Percentiles rank a stretch among this genome's conserved stretches.
Evolutionary conservation across 2,797 vertebrate genomes (phyloP).

Genomic region (Gadopsis bispinosus): DNA sequence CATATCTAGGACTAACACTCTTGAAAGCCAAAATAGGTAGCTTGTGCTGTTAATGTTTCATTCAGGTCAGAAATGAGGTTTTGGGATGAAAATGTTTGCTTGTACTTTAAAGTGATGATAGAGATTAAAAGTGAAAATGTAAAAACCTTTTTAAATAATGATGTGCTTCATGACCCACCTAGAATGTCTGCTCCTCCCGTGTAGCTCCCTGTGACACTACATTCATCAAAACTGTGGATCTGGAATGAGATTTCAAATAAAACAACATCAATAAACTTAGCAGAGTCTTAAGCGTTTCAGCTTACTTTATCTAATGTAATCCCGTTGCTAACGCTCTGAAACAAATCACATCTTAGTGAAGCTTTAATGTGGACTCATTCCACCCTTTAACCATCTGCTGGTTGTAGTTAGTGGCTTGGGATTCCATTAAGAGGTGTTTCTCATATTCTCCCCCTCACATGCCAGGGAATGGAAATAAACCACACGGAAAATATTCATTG

Average conservation of each 20-base stretch:
- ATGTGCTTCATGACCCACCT: conserved; percentile 64
- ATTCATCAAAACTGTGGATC: conserved; percentile 90
- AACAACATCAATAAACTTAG: neutral
- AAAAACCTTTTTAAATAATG: neutral
- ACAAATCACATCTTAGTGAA: neutral
- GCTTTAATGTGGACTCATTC: neutral
- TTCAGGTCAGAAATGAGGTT: neutral
- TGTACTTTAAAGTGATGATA: neutral
- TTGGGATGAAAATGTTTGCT: neutral
- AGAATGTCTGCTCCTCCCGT: conserved; percentile 50
- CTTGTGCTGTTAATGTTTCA: neutral
- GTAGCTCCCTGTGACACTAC: conserved; percentile 57
- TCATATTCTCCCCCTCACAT: neutral
- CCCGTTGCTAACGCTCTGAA: neutral
- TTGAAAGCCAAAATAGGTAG: neutral
- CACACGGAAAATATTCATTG: neutral
- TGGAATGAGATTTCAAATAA: conserved; percentile 63
- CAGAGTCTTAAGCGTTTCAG: neutral
- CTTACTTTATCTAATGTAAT: neutral
- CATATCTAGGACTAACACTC: neutral
- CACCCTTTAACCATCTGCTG: neutral
- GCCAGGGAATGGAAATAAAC: neutral
- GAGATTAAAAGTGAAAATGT: neutral
- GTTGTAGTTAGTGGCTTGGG: neutral
- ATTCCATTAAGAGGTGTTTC: neutral